Evolutionary conservation across 23 tunicate genomes (phyloP), one percentile per base, ranked within the genome.

Genomic region (Clavelina lepadiformis): DNA sequence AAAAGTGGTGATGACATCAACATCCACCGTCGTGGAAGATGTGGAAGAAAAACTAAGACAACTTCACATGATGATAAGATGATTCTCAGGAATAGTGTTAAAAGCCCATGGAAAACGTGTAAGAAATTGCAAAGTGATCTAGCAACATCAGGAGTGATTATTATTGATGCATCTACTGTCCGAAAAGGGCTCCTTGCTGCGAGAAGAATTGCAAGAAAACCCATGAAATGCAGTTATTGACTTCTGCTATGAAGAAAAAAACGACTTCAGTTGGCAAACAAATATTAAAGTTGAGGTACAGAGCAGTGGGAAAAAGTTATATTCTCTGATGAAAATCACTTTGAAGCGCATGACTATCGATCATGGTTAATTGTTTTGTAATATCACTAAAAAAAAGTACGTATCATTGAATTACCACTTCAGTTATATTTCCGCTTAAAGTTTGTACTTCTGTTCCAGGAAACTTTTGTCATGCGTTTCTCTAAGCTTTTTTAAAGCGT

Each of bases 31-130:
- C n/a, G n/a, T n/a, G n/a, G n/a, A n/a, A n/a, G n/a, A n/a, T n/a
- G n/a, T n/a, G n/a, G n/a, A n/a, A n/a, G n/a, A n/a, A 53, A n/a
- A 53, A 53, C 15, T 6, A 53, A 53, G 24, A 53, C 59, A 28
- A 53, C 59, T n/a, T 28, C 59, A 6, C 59, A n/a, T 8, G 23
- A 58, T 58, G 65, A 58, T 38, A 26, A 58, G 32, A 58, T 58
- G 65, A 58, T 58, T 6, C 30, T 28, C 11, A 58, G 65, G n/a
- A 58, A 58, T 28, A 25, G 65, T 28, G 5, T 58, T 20, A 58
- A 58, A 58, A 38, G 32, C 20, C 35, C 35, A 25, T 8, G 20
- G 11, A 58, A 58, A 58, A 58, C 13, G 11, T 29, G 65, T n/a
- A n/a, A 5, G 24, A n/a, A 53, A 24, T 28, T 53, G 5, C 15